phyloP scores from a whole-genome alignment of 2,113 vertebrate species.

The Brienomyrus brachyistius region DNA sequence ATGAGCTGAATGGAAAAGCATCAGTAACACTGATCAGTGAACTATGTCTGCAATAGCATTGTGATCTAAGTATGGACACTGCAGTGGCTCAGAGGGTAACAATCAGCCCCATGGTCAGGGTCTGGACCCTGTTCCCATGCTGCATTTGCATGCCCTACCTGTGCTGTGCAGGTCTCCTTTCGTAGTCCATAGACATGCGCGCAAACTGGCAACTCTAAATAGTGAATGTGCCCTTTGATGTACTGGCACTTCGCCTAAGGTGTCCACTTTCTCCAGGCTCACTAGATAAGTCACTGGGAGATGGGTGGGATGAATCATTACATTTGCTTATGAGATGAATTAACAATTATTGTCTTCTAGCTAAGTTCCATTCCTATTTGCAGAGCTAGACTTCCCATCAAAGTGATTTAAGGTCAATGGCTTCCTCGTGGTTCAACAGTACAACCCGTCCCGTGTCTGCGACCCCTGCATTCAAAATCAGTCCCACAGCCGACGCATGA shows the following conservation, averaged over 20 bases:
- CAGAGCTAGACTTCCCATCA: neutral
- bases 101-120: neutral
- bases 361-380: neutral
- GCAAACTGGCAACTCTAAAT: neutral
- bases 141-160: neutral
- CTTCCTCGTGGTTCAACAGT: neutral
- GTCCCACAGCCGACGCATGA: neutral
- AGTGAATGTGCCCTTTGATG: neutral
- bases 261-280: neutral
- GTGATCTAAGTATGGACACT: neutral
- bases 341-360: neutral
- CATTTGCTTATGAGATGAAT: neutral
- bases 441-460: neutral
- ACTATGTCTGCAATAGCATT: neutral
- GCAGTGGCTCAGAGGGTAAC: neutral
- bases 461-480: neutral
- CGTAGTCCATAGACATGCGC: neutral
- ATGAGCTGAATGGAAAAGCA: neutral
- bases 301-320: neutral
- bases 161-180: neutral
- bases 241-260: neutral
- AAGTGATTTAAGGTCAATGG: neutral
- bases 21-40: neutral
- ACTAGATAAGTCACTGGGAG: neutral
- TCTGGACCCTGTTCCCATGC: neutral